Evolutionary conservation across 1,140 invertebrate species (phyloP).

Genomic region (Nasonia vitripennis): DNA sequence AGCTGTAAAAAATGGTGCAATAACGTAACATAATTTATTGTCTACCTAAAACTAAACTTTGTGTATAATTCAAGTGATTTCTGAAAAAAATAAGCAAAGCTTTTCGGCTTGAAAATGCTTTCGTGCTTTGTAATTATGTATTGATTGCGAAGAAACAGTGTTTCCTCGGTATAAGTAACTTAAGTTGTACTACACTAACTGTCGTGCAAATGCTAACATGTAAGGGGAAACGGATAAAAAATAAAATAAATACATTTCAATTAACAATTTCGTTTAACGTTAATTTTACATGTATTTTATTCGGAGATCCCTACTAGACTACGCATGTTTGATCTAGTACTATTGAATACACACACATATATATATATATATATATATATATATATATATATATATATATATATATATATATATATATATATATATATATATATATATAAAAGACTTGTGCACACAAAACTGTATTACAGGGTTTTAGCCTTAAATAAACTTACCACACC

Average conservation of each 20-base stretch:
- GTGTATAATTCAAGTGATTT: conserved; percentile 3
- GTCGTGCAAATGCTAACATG: conserved; percentile 46
- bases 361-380: conserved; percentile 69
- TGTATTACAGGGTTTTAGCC: conserved; percentile 70
- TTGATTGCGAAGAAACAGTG: not conserved
- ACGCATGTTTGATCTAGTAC: conserved; percentile 43
- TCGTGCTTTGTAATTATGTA: conserved; percentile 37
- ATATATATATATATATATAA: conserved; percentile 66
- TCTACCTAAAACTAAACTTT: conserved; percentile 25
- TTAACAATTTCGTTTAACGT: conserved; percentile 5
- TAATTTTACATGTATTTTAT: conserved; percentile 27
- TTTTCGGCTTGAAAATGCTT: conserved; percentile 25
- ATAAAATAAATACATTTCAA: conserved; percentile 25
- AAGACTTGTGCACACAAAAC: conserved; percentile 77
- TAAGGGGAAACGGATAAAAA: conserved; percentile 11
- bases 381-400: conserved; percentile 68
- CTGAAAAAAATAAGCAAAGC: conserved; percentile 41
- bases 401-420: conserved; percentile 68
- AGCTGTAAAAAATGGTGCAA: conserved; percentile 47
- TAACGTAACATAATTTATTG: conserved; percentile 32
- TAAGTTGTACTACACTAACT: conserved; percentile 2
- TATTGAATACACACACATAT: conserved; percentile 61
- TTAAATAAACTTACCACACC: conserved; percentile 85
- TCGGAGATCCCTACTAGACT: conserved; percentile 18
- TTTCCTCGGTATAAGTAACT: conserved; percentile 18